Base-by-base conservation (phyloP, 1,140 invertebrate species). In the Drosophila santomea region DNA sequence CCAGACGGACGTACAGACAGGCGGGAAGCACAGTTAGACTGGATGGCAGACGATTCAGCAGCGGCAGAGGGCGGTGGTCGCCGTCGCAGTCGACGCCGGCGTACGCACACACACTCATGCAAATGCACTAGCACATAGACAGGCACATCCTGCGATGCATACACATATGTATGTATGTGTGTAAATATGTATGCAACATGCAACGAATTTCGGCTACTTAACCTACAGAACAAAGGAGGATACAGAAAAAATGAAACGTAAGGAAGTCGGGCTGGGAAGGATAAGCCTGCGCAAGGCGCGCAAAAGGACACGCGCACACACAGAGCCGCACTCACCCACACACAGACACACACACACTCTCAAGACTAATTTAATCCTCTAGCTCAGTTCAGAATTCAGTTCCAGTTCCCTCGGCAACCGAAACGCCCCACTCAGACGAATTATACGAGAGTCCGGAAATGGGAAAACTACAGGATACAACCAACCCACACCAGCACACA, bases 51-150 rank as follows among this genome's bases (percentile, higher is more conserved):
- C 84, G 77, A 64, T 80, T 78, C 48, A 68, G 64, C 81, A 55
- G 69, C 63, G 72, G 72, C 86, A 77, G 90, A 91, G 90, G 90
- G 90, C 90, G 90, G 90, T 91, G 90, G 90, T 91, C 89, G 73
- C 56, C 39, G 50, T 63, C 61, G 54, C 56, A 59, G 56, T 63
- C 61, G 54, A 15, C 41, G 68, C 55, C 45, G 39, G 38, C 57
- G 52, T 58, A 54, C 59, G 54, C 62, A 44, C 54, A 66, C 17
- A 68, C 47, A 62, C 41, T 35, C 12, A 57, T 28, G 61, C 20
- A 45, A 45, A 74, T 39, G 38, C 32, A 67, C 8, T 35, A 14
- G 56, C 36, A 71, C 14, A 51, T 35, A 50, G 35, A 28, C 28
- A 36, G 32, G 39, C 41, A 58, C 14, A 36, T 64, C 63, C 60